A percentile compares a stretch with the other conserved stretches of the same genome.
Evolutionary conservation across 2,888 invertebrate species (phyloP).

Genomic region (Syrista parreyssii): DNA sequence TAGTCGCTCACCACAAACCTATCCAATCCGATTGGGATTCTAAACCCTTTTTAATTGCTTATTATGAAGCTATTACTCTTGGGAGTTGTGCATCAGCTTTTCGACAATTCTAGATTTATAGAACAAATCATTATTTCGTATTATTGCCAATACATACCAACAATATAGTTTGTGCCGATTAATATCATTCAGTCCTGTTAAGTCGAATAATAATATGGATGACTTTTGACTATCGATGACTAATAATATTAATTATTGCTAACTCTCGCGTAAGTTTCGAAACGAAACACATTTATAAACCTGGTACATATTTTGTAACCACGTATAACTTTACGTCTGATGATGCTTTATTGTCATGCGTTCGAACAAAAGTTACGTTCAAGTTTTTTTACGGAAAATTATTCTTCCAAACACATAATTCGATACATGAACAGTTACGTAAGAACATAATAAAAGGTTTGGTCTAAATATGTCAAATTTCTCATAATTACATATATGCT

Average conservation of each 20-base stretch:
- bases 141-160: neutral
- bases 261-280: neutral
- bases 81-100: neutral
- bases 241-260: no score
- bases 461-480: neutral
- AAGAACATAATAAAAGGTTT: neutral
- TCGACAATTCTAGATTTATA: neutral
- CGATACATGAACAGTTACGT: neutral
- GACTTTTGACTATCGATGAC: no score
- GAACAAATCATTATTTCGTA: neutral
- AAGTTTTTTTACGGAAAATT: no score
- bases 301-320: neutral
- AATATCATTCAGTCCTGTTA: neutral
- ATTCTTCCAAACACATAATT: no score
- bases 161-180: neutral
- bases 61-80: neutral
- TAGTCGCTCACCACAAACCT: neutral
- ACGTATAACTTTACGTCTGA: no score
- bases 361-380: no score
- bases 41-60: neutral
- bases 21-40: neutral
- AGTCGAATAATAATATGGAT: neutral
- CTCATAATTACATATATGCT: neutral
- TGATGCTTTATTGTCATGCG: no score
- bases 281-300: neutral